These are phyloP conservation scores for Tiliqua scincoides DNA, from an alignment of 2,113 vertebrate genomes.

Conservation along the genomic window DNA sequence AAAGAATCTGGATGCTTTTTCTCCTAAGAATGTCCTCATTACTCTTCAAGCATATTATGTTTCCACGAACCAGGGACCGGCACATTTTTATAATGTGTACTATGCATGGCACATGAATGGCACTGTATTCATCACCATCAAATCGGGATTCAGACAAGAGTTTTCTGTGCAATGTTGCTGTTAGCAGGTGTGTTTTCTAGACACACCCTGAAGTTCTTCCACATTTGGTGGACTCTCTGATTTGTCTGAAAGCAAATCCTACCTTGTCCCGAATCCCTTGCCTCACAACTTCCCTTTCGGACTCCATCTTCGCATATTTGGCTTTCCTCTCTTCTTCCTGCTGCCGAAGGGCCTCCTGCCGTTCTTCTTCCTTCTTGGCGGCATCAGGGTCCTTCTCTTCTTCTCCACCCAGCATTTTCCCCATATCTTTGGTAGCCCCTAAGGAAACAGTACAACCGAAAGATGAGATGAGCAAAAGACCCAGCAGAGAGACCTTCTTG, in stretches of 20 bases:
- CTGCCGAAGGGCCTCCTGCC: conserved; percentile 90
- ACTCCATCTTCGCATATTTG: conserved; percentile 92
- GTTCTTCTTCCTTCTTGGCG: conserved; percentile 90
- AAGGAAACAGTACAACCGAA: conserved; percentile 32
- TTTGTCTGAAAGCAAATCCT: neutral
- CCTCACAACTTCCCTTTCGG: conserved; percentile 89
- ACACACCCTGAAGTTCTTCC: neutral
- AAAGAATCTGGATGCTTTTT: neutral
- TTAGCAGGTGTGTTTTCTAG: neutral
- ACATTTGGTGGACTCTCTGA: fast-evolving
- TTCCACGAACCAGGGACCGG: neutral
- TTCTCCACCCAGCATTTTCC: conserved; percentile 87
- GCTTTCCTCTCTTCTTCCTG: conserved; percentile 93
- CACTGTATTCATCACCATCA: neutral
- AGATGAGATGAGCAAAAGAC: neutral
- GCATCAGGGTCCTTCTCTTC: conserved; percentile 91
- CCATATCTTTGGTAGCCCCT: conserved; percentile 92
- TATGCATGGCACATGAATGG: neutral
- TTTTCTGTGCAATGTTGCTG: neutral
- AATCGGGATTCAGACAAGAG: neutral
- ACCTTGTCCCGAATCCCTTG: conserved; percentile 96
- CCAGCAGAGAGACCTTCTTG: neutral
- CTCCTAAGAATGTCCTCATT: neutral
- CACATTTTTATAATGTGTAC: no score
- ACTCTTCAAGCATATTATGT: neutral